phyloP scores from a whole-genome alignment of 1,140 invertebrate species.

The Monochamus saltuarius region DNA sequence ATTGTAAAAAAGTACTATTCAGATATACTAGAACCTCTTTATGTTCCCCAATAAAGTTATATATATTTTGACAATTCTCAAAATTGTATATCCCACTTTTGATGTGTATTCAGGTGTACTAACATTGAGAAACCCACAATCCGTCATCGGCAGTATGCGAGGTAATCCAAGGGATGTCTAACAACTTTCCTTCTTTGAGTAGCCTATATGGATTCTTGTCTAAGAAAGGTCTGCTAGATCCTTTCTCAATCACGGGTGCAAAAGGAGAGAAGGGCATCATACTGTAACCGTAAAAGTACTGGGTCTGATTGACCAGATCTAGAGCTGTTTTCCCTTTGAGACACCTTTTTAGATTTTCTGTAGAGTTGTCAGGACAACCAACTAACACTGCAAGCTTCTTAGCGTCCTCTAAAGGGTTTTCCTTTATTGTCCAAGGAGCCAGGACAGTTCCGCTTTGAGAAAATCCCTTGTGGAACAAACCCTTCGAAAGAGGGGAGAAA shows the following conservation, averaged over 20 bases:
- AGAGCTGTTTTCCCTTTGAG: slow-evolving; percentile 55
- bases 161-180: slow-evolving; percentile 50
- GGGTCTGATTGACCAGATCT: slow-evolving; percentile 45
- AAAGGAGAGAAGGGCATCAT: slow-evolving; percentile 51
- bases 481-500: slow-evolving; percentile 47
- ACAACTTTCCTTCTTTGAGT: slow-evolving; percentile 50
- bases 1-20: too few species aligned
- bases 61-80: slow-evolving; percentile 26
- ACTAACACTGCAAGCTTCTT: slow-evolving; percentile 56
- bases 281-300: slow-evolving; percentile 32
- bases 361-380: slow-evolving; percentile 55
- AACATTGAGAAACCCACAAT: slow-evolving; percentile 49
- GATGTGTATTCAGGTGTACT: not conserved
- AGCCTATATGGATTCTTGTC: slow-evolving; percentile 56
- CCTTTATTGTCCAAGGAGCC: slow-evolving; percentile 64
- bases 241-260: slow-evolving; percentile 45
- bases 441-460: slow-evolving; percentile 77
- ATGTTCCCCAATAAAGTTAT: too few species aligned
- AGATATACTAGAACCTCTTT: too few species aligned
- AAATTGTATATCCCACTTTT: too few species aligned
- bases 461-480: slow-evolving; percentile 69
- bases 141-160: slow-evolving; percentile 50
- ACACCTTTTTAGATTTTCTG: slow-evolving; percentile 57
- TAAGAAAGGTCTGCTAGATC: slow-evolving; percentile 56
- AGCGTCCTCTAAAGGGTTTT: slow-evolving; percentile 58